Base-by-base conservation (phyloP, 2,888 invertebrate genomes). In the Eucera pruinosa region DNA sequence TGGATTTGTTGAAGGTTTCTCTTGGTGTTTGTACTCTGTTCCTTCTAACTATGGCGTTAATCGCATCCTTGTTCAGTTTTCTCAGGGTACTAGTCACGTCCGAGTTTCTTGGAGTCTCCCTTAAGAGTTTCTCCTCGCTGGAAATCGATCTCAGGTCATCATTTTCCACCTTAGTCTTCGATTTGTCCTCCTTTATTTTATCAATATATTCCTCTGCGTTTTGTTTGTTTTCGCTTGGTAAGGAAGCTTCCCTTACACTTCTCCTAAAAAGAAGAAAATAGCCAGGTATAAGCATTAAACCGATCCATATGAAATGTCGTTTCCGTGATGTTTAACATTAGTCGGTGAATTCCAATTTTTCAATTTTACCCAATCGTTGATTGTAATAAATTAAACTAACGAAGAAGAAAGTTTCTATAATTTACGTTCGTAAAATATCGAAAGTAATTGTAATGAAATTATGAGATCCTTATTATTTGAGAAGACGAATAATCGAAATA, bases 1-100 rank as follows among this genome's bases (percentile, higher is more conserved):
- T 25, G 5, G 54, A 25, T 23, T 54, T 78, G 3, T 41, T 18
- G 18, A 0, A 1, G 20, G 20, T 57, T 20, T 30, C 25, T 15
- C 6, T 9, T 7, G 15, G 2, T 5, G 30, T n/a, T 9, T 47
- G 54, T 3, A 58, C 23, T 1, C 47, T 57, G n/a, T 58, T 48
- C 39, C 48, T 61, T n/a, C 71, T 78, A 33, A 47, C 36, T 13
- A 80, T 43, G 0, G 80, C 76, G 9, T 83, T 71, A 33, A 78
- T 74, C 33, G 81, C 78, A 5, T 81, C 74, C 39, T 73, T 65
- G 18, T 83, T 81, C 39, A 72, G 23, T 39, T 82, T 80, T 25
- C 70, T 70, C 33, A 83, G 20, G 0, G 74, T 65, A 18, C 69
- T 33, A 3, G 73, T 70, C 2, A 39, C 81, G 11, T 79, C 69